Percentiles rank a stretch among this genome's conserved stretches.
Evolutionary conservation across 2,888 invertebrate species (phyloP).

Genomic region (Pachydiplax longipennis): DNA sequence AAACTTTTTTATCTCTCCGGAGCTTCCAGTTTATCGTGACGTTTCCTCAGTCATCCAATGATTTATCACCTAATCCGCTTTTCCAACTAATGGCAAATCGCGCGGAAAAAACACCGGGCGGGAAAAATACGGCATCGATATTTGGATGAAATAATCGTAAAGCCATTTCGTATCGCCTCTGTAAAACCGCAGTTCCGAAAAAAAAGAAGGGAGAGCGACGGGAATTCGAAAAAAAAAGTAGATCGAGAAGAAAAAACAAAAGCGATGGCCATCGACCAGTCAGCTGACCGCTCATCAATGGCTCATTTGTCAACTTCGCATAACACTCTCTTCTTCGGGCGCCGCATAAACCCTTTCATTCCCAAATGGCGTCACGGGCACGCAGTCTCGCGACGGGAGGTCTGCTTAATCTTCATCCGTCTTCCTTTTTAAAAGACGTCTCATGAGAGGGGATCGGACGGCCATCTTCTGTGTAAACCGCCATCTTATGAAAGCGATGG

Average conservation of each 20-base stretch:
- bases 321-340: neutral
- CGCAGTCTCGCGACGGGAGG: neutral
- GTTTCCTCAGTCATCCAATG: neutral
- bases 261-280: neutral
- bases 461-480: too few relatives aligned
- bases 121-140: conserved; percentile 6
- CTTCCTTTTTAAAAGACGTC: too few relatives aligned
- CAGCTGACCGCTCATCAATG: conserved; percentile 20
- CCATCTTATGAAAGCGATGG: too few relatives aligned
- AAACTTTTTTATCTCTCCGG: too few relatives aligned
- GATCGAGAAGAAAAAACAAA: conserved; percentile 7
- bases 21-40: too few relatives aligned
- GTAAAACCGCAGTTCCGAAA: conserved; percentile 14
- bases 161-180: conserved; percentile 39
- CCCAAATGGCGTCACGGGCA: neutral
- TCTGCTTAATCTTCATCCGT: too few relatives aligned
- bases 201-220: neutral
- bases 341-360: neutral
- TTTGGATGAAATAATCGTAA: conserved; percentile 34
- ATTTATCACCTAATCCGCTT: conserved; percentile 25
- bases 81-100: neutral
- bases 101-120: neutral
- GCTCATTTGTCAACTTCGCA: conserved; percentile 25
- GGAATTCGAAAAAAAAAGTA: neutral
- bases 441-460: too few relatives aligned